These are phyloP conservation scores for Lepas anatifera DNA, from an alignment of 2,888 invertebrate species.

Conservation along the genomic window DNA sequence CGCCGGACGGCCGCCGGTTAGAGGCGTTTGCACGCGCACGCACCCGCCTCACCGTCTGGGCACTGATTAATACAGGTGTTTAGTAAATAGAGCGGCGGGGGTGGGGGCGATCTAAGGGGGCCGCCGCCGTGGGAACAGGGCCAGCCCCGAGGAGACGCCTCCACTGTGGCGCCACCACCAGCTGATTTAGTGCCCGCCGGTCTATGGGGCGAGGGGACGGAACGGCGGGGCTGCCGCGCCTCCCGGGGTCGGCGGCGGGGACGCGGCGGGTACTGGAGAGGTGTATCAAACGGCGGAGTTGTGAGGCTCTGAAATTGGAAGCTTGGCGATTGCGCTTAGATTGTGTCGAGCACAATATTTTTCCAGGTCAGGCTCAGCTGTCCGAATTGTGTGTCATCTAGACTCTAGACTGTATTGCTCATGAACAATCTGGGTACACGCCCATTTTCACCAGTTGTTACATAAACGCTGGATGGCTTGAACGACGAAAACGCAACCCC, in stretches of 20 bases:
- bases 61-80: neutral
- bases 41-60: neutral
- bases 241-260: neutral
- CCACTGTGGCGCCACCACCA: neutral
- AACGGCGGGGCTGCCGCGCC: neutral
- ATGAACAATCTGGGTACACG: too few species aligned
- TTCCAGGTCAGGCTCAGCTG: too few species aligned
- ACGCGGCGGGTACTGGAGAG: neutral
- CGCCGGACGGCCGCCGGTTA: neutral
- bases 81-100: neutral
- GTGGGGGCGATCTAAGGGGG: neutral
- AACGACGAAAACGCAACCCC: too few species aligned
- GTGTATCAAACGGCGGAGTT: too few species aligned
- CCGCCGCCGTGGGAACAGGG: neutral
- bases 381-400: too few species aligned
- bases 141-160: too few species aligned
- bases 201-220: neutral
- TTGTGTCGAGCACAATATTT: too few species aligned
- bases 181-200: neutral
- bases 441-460: too few species aligned
- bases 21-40: neutral
- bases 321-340: too few species aligned
- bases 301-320: too few species aligned
- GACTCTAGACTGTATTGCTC: too few species aligned
- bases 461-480: too few species aligned